These are phyloP conservation scores for Trichogramma pretiosum DNA, from an alignment of 1,140 invertebrate genomes.

Conservation along the genomic window DNA sequence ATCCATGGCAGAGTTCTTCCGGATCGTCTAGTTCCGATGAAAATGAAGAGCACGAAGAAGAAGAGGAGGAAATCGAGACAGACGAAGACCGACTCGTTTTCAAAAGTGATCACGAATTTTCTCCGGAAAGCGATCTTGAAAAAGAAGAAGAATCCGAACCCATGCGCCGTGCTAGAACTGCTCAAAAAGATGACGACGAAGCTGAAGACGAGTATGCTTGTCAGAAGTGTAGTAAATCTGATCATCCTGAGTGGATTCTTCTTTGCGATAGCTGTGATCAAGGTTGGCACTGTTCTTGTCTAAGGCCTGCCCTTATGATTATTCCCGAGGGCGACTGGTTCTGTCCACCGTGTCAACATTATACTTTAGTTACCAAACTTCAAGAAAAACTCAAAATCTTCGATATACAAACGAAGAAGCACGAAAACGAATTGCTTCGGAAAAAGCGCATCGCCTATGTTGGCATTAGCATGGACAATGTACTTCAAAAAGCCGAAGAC, in stretches of 20 bases:
- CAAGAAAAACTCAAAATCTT: slow-evolving; percentile 54
- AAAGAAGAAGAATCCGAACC: slow-evolving; percentile 50
- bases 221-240: slow-evolving; percentile 75
- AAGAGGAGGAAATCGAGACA: slow-evolving; percentile 54
- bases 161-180: slow-evolving; percentile 59
- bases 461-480: slow-evolving; percentile 69
- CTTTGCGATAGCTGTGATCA: slow-evolving; percentile 90
- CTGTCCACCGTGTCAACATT: slow-evolving; percentile 90
- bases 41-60: slow-evolving; percentile 57
- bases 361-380: slow-evolving; percentile 61
- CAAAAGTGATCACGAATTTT: slow-evolving; percentile 87
- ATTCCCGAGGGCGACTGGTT: slow-evolving; percentile 96
- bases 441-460: slow-evolving; percentile 67
- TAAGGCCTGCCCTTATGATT: slow-evolving; percentile 79
- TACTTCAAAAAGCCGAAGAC: slow-evolving; percentile 48
- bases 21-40: slow-evolving; percentile 55
- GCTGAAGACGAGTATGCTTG: slow-evolving; percentile 61
- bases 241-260: slow-evolving; percentile 93
- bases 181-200: slow-evolving; percentile 41
- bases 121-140: slow-evolving; percentile 65
- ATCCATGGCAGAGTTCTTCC: slow-evolving; percentile 61
- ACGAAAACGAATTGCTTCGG: slow-evolving; percentile 62
- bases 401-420: slow-evolving; percentile 50
- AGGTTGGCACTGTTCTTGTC: slow-evolving; percentile 90
- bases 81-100: slow-evolving; percentile 57